Evolutionary conservation across 2,797 vertebrate species (phyloP), one percentile per base, ranked within the genome.

Genomic region (Sebastes elongatus): DNA sequence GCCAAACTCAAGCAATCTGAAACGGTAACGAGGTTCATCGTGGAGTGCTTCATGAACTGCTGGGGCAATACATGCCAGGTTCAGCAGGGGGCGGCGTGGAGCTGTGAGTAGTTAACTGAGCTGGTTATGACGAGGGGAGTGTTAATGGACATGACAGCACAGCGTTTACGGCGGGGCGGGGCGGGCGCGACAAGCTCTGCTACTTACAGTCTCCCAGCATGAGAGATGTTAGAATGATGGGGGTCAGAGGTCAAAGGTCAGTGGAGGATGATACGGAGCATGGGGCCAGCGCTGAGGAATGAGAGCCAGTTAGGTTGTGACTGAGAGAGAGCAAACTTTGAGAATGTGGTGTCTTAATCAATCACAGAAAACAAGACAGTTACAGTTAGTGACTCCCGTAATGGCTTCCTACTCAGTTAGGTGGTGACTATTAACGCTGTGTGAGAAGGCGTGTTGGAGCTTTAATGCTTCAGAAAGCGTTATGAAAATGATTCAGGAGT

Each of bases 1-100:
- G 95, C 97, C 96, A 97, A 99, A 96, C 93, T 97, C 98, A 97
- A 99, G 96, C 93, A 98, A 96, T 96, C 99, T 99, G 98, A 90
- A 99, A 99, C 63, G 92, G 95, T 23, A 90, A 96, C 30, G 78
- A 94, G 91, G 90, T 94, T 94, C 92, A 90, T 57, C 28, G n/a
- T 52, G 55, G 67, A 72, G 73, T 14, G 56, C 62, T n/a, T 76
- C 64, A 35, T 9, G 57, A 30, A 16, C 28, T 33, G 57, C 33
- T 6, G 38, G 67, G 61, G 33, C 27, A 74, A 56, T 49, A 53
- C 77, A 65, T 68, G 80, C 81, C 63, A n/a, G 4, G 18, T 16
- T 80, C 81, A 88, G 77, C 69, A 66, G 86, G 84, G 81, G 84
- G 89, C 68, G 56, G 81, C 11, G 32, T 3, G 16, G 75, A 83